Percentiles rank a stretch among this genome's conserved stretches.
Evolutionary conservation across 1,140 invertebrate genomes (phyloP).

Genomic region (Drosophila rufa): DNA sequence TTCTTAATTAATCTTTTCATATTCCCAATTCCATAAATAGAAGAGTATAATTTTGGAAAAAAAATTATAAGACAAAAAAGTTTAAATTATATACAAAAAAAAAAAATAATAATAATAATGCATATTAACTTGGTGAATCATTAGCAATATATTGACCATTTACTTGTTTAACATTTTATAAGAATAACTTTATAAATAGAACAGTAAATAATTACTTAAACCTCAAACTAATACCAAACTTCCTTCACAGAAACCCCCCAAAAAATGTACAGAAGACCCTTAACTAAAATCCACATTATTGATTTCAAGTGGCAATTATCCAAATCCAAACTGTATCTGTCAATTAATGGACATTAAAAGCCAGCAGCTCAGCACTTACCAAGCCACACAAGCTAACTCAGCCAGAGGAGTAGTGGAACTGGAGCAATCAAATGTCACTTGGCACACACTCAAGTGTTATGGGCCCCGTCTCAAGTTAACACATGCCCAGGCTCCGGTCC

Average conservation of each 20-base stretch:
- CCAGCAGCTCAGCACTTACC: constrained; percentile 19
- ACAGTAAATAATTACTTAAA: background rate
- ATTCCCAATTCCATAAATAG: background rate
- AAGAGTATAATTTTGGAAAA: background rate
- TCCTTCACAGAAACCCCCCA: background rate
- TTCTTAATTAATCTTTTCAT: too few relatives aligned
- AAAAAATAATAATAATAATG: too few relatives aligned
- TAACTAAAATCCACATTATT: background rate
- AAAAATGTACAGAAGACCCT: background rate
- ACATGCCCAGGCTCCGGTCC: constrained; percentile 28
- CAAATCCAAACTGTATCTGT: constrained; percentile 12
- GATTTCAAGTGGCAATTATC: constrained; percentile 9
- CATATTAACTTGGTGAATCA: too few relatives aligned
- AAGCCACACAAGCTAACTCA: background rate
- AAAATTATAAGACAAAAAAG: too few relatives aligned
- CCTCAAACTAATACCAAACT: background rate
- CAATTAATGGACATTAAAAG: constrained; percentile 18
- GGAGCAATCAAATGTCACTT: constrained; percentile 42
- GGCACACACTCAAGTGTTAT: constrained; percentile 35
- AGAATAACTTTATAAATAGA: too few relatives aligned
- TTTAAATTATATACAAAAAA: too few relatives aligned
- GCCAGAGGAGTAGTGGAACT: constrained; percentile 1
- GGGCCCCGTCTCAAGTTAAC: constrained; percentile 23
- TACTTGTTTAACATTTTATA: too few relatives aligned
- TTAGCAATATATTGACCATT: too few relatives aligned